phyloP scores from a whole-genome alignment of 2,888 invertebrate genomes.

The Erebia ligea region DNA sequence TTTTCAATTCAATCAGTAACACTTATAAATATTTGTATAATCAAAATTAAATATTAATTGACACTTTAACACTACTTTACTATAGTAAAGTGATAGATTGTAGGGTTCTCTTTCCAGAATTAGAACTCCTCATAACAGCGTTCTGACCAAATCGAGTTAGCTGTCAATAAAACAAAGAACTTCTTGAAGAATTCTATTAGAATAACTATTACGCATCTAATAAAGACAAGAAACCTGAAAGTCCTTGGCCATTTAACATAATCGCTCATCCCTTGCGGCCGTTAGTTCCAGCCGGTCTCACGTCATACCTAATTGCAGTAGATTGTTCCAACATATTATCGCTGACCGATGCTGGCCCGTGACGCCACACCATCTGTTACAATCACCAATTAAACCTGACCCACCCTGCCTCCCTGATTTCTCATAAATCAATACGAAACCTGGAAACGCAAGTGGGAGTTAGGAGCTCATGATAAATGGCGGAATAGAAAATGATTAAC shows the following conservation, averaged over 20 bases:
- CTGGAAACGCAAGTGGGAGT: slow-evolving; percentile 28
- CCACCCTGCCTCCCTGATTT: slow-evolving; percentile 38
- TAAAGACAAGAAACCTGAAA: slow-evolving; percentile 2
- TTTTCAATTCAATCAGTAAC: not conserved
- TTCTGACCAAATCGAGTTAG: too few species aligned
- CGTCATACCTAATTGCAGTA: slow-evolving; percentile 71
- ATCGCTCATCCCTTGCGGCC: slow-evolving; percentile 31
- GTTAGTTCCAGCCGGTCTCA: slow-evolving; percentile 46
- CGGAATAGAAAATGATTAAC: slow-evolving; percentile 26
- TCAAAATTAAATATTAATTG: not conserved
- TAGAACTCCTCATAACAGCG: too few species aligned
- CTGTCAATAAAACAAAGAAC: not conserved
- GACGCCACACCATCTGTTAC: slow-evolving; percentile 49
- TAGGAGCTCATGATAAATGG: slow-evolving; percentile 33
- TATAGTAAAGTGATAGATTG: too few species aligned
- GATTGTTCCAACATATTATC: slow-evolving; percentile 59
- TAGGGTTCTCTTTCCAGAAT: too few species aligned
- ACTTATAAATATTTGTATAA: not conserved
- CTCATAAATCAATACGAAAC: slow-evolving; percentile 37
- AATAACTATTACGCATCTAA: slow-evolving; percentile 2
- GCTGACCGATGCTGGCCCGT: slow-evolving; percentile 56
- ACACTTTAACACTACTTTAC: not conserved
- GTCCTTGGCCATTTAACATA: slow-evolving; percentile 10
- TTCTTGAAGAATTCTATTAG: not conserved
- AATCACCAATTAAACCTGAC: slow-evolving; percentile 49